Evolutionary conservation across 2,888 invertebrate genomes (phyloP).

Genomic region (Drosophila buzzatii): DNA sequence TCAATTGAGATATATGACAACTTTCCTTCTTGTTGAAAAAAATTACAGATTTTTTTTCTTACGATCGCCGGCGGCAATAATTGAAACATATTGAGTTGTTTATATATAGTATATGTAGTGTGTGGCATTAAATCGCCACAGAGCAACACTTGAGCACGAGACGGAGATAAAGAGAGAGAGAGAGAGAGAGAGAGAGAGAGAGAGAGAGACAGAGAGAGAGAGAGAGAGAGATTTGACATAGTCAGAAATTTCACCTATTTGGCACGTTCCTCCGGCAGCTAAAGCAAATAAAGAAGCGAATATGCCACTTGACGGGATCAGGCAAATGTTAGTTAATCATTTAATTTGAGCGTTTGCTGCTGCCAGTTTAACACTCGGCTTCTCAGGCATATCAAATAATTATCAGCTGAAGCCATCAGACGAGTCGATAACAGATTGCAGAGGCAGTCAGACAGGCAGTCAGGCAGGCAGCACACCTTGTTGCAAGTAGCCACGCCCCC

Average conservation of each 20-base stretch:
- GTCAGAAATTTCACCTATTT: constrained; percentile 75
- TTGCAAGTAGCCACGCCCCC: constrained; percentile 32
- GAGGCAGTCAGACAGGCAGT: constrained; percentile 19
- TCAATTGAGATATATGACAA: constrained; percentile 67
- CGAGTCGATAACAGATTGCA: constrained; percentile 42
- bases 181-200: constrained; percentile 36
- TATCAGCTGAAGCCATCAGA: constrained; percentile 67
- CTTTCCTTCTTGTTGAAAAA: constrained; percentile 69
- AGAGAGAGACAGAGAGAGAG: constrained; percentile 23
- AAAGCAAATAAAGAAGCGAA: constrained; percentile 32
- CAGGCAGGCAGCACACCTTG: constrained; percentile 31
- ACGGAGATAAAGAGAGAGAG: constrained; percentile 21
- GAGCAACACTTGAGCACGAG: constrained; percentile 69
- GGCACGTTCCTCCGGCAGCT: constrained; percentile 62
- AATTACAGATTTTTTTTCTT: constrained; percentile 23
- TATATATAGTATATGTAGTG: constrained; percentile 50
- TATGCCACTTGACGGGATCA: constrained; percentile 1
- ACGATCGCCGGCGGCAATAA: constrained; percentile 66
- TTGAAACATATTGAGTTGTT: constrained; percentile 66
- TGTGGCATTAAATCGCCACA: constrained; percentile 71
- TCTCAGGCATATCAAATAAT: constrained; percentile 58
- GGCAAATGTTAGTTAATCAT: constrained; percentile 75
- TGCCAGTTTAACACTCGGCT: constrained; percentile 50
- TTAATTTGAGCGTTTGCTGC: constrained; percentile 66
- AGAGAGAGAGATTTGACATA: constrained; percentile 31